phyloP scores from a whole-genome alignment of 2,797 vertebrate genomes.

The Phoxinus dragarum region DNA sequence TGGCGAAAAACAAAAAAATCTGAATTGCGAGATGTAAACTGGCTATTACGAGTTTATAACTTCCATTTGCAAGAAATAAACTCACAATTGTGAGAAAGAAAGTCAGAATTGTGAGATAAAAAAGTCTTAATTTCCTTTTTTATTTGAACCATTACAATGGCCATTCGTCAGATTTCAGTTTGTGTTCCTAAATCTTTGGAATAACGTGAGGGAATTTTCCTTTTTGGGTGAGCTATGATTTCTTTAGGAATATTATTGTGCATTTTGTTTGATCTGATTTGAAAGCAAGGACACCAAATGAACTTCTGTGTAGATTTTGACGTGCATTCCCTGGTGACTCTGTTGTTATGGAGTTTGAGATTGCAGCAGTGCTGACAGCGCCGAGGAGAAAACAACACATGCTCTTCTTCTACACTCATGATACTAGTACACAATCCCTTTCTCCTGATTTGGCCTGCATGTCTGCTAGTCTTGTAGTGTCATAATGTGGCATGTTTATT shows the following conservation, averaged over 20 bases:
- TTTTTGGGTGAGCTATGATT: not conserved
- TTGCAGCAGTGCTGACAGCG: conserved; percentile 16
- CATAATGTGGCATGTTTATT: conserved; percentile 40
- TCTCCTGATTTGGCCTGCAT: conserved; percentile 57
- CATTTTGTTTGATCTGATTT: not conserved
- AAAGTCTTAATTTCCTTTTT: no score
- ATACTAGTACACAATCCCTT: conserved; percentile 54
- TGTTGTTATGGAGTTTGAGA: not conserved
- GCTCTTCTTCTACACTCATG: conserved; percentile 11
- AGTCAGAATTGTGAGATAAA: no score
- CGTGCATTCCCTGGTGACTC: not conserved
- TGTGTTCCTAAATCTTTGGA: not conserved
- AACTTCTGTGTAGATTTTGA: not conserved
- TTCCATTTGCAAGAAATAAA: not conserved
- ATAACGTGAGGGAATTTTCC: not conserved
- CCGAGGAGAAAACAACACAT: not conserved
- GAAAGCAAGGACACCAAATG: not conserved
- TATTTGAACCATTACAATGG: not conserved
- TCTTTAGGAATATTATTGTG: not conserved
- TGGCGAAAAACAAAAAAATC: not conserved
- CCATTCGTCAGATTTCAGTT: not conserved
- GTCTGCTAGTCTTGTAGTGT: conserved; percentile 30
- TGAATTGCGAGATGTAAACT: not conserved
- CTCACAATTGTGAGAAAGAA: not conserved
- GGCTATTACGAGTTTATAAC: not conserved